Base-by-base conservation (phyloP, 2,888 invertebrate genomes). In the Hemicrepidius hirtus region DNA sequence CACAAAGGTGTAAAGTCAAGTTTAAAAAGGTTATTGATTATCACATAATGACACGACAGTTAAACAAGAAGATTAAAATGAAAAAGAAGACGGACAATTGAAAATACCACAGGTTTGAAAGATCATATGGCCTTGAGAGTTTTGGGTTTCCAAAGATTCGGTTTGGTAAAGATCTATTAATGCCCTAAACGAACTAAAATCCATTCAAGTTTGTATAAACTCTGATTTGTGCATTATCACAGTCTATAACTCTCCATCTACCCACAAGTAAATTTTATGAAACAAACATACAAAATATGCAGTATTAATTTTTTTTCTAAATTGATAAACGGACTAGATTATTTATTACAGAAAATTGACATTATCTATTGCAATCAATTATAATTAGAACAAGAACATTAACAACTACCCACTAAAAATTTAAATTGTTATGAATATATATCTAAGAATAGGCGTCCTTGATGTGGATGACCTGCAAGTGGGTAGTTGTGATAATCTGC, bases 381-480 rank as follows among this genome's bases (percentile, higher is more conserved):
- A 57, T 37, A 57, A 37, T 53, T 53, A 53, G 37, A 57, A 12
- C 57, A 57, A 57, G 18, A 57, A 28, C 28, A 57, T 57, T 57
- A 37, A 37, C 57, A 57, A 57, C 41, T 41, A 44, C 60, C 60
- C 18, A 60, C 60, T 44, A 49, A 64, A 64, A 50, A 64, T 49
- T 18, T 49, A 35, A 46, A 50, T 64, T 18, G 12, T 64, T 35
- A 44, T 37, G 35, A 24, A 3, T 3, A 46, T 2, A 20, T 13
- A 13, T 28, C 41, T 64, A 64, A 64, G 49, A 64, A 64, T 64
- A 64, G 49, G 6, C 50, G 50, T 12, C 64, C 64, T 64, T 64
- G 64, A 64, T 64, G 64, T 49, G 18, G 46, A 46, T 64, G 64
- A 64, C 64, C 64, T 50, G 49, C 41, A 24, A 20, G 44, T 46